A percentile compares a stretch with the other conserved stretches of the same genome.
Conservation (phyloP, 2,113 vertebrate species). For the Prionailurus viverrinus region DNA sequence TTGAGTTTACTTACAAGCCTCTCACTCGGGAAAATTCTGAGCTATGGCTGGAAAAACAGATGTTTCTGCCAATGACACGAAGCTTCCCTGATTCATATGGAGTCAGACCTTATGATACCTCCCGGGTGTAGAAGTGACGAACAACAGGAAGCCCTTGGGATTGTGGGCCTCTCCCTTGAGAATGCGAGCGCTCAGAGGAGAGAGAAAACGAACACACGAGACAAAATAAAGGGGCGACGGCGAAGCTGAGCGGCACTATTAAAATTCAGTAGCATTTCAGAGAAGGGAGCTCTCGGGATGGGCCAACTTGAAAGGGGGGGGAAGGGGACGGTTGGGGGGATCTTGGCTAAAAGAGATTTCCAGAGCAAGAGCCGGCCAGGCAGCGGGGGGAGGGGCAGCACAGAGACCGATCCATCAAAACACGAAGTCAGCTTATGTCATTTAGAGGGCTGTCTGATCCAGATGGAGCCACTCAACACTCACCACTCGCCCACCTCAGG, state of each 20-base stretch:
- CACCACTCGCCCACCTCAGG: background rate
- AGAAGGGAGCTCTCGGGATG: background rate
- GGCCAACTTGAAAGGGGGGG: background rate
- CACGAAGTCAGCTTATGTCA: background rate
- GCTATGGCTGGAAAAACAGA: constrained; percentile 74
- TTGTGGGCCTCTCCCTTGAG: constrained; percentile 24
- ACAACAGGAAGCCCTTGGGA: constrained; percentile 49
- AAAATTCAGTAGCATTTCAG: background rate
- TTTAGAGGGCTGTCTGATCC: constrained; percentile 4
- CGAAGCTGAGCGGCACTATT: background rate
- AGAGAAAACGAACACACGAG: background rate
- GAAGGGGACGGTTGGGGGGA: too few relatives aligned
- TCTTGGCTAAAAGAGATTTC: background rate
- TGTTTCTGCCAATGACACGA: constrained; percentile 63
- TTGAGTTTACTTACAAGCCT: constrained; percentile 77
- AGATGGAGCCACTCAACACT: background rate
- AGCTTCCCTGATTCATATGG: background rate
- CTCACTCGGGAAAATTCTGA: constrained; percentile 68
- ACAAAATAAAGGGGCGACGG: background rate
- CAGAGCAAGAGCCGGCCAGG: background rate
- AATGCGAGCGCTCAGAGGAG: background rate
- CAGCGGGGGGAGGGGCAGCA: background rate
- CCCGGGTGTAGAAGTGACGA: background rate
- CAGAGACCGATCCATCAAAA: background rate
- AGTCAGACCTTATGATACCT: constrained; percentile 36